Conservation (phyloP, 23 tunicate species). For the Pegea sp. region DNA sequence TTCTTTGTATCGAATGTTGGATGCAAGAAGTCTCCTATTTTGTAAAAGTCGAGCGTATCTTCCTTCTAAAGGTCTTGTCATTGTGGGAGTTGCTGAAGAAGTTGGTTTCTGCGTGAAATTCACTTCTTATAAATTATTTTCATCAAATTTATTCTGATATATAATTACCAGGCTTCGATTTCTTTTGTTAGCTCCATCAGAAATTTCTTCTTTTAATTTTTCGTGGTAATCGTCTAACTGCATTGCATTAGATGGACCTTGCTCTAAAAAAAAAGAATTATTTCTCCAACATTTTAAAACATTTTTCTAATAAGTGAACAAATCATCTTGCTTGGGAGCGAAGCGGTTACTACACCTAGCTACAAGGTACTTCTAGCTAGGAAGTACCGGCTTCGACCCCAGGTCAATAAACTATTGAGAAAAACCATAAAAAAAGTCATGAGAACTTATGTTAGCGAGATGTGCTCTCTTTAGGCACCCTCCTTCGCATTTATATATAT, state of each 20-base stretch:
- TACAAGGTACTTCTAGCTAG: too few relatives aligned
- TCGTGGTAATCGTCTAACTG: constrained; percentile 78
- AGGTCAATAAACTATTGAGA: too few relatives aligned
- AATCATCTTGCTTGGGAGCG: too few relatives aligned
- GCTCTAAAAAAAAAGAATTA: background rate
- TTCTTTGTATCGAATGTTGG: constrained; percentile 58
- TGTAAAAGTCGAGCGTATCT: constrained; percentile 72
- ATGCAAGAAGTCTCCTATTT: constrained; percentile 15
- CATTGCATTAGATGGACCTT: constrained; percentile 59
- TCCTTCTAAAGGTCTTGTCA: constrained; percentile 72
- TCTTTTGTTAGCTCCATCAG: constrained; percentile 19
- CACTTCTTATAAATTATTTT: background rate
- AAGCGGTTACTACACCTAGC: too few relatives aligned
- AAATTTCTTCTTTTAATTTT: constrained; percentile 37
- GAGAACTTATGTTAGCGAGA: too few relatives aligned
- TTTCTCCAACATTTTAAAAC: background rate
- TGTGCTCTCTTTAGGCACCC: too few relatives aligned
- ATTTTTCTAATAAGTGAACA: too few relatives aligned
- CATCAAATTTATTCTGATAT: background rate
- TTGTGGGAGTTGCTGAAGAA: constrained; percentile 19
- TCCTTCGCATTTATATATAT: too few relatives aligned
- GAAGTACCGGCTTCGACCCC: too few relatives aligned
- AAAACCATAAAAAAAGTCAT: too few relatives aligned
- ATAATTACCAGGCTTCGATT: constrained; percentile 18
- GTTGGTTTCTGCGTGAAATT: constrained; percentile 24